phyloP scores from a whole-genome alignment of 1,140 invertebrate genomes.

The Saxidomus purpurata region DNA sequence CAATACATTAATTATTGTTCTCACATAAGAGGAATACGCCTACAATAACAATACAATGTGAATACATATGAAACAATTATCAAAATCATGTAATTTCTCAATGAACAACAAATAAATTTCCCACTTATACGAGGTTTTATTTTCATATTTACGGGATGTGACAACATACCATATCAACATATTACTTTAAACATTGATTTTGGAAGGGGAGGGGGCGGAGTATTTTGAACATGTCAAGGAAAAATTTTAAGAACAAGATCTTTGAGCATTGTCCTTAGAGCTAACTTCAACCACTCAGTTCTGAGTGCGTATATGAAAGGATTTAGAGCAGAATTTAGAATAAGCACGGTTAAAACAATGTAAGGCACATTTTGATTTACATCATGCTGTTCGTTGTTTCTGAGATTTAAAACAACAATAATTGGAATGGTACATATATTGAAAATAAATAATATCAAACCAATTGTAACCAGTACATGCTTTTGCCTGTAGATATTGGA shows the following conservation, averaged over 20 bases:
- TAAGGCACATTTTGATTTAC: not conserved
- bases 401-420: not conserved
- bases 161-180: no score
- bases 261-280: not conserved
- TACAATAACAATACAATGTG: no score
- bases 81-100: no score
- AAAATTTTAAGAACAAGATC: not conserved
- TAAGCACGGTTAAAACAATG: not conserved
- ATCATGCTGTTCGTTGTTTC: not conserved
- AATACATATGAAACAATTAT: no score
- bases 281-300: not conserved
- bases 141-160: no score
- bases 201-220: no score
- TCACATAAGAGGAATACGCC: no score
- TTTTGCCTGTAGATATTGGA: not conserved
- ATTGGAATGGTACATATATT: constrained; percentile 14
- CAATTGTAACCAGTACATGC: not conserved
- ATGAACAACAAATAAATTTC: no score
- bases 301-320: not conserved
- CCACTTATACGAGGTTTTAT: no score
- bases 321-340: constrained; percentile 18
- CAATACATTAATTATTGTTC: no score
- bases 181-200: no score
- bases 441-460: not conserved
- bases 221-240: no score